Percentiles rank a stretch among this genome's conserved stretches.
phyloP scores from a whole-genome alignment of 2,113 vertebrate species.

The Monopterus albus region DNA sequence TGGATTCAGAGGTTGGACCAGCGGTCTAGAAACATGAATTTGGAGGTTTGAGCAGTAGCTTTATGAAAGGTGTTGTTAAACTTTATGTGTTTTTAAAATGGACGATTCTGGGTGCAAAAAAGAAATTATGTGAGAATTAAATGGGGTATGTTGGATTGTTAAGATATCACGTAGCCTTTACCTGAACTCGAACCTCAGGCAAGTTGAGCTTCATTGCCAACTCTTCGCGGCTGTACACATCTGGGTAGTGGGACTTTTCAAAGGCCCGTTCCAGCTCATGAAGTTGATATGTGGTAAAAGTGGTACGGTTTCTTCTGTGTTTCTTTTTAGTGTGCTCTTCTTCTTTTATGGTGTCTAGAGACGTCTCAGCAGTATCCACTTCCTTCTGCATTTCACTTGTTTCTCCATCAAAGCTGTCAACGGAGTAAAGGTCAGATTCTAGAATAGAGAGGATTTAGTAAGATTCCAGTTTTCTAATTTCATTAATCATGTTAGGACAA shows the following conservation, averaged over 20 bases:
- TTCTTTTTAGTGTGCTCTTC: conserved; percentile 91
- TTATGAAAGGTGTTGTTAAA: not conserved
- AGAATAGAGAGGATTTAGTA: not conserved
- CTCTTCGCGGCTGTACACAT: conserved; percentile 92
- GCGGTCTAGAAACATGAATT: no score
- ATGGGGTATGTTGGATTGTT: not conserved
- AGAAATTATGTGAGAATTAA: not conserved
- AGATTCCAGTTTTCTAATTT: not conserved
- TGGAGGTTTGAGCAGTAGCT: no score
- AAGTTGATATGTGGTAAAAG: conserved; percentile 94
- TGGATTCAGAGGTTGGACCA: not conserved
- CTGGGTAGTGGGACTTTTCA: conserved; percentile 93
- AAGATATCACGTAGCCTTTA: conserved; percentile 62
- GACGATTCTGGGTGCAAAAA: not conserved
- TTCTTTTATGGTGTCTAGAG: conserved; percentile 76
- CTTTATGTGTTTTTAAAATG: no score
- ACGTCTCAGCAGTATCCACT: conserved; percentile 56
- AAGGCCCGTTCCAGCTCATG: conserved; percentile 92
- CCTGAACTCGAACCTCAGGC: conserved; percentile 92
- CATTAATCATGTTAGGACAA: no score
- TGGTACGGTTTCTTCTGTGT: conserved; percentile 90
- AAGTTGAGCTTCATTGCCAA: conserved; percentile 93
- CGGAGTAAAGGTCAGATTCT: conserved; percentile 85
- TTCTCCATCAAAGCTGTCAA: conserved; percentile 84
- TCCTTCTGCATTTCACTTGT: conserved; percentile 79